Percentiles rank a stretch among this genome's conserved stretches.
Evolutionary conservation across 2,888 invertebrate species (phyloP).

Genomic region (Drosophila bunnanda): DNA sequence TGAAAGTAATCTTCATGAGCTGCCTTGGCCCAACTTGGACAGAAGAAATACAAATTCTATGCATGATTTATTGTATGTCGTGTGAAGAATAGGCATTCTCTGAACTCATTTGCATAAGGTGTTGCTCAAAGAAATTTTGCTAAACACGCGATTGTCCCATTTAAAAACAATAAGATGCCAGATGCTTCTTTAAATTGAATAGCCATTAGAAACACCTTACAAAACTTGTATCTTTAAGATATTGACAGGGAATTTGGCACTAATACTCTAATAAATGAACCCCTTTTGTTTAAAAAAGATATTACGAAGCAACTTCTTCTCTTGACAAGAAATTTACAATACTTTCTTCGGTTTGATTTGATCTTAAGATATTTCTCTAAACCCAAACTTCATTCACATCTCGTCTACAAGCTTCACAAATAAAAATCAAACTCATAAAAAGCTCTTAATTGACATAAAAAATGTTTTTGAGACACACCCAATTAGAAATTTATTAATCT

Average conservation of each 20-base stretch:
- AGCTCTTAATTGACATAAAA: not conserved
- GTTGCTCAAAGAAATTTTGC: not conserved
- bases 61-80: not conserved
- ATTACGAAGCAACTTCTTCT: not conserved
- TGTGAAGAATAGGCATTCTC: constrained; percentile 1
- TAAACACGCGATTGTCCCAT: constrained; percentile 7
- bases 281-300: not conserved
- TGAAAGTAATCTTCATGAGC: constrained; percentile 23
- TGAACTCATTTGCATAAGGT: constrained; percentile 12
- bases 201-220: not conserved
- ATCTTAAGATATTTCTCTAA: not conserved
- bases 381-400: not conserved
- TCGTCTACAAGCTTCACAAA: not conserved
- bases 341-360: not conserved
- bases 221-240: not conserved
- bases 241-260: constrained; percentile 7
- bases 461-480: constrained; percentile 14
- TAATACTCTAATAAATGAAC: constrained; percentile 2
- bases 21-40: not conserved
- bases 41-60: not conserved
- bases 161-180: constrained; percentile 7
- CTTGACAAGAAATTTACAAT: not conserved
- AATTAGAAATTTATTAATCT: constrained; percentile 11
- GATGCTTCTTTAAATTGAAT: not conserved
- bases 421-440: not conserved